Base-by-base conservation (phyloP, 2,797 vertebrate species). In the Chiloscyllium punctatum region DNA sequence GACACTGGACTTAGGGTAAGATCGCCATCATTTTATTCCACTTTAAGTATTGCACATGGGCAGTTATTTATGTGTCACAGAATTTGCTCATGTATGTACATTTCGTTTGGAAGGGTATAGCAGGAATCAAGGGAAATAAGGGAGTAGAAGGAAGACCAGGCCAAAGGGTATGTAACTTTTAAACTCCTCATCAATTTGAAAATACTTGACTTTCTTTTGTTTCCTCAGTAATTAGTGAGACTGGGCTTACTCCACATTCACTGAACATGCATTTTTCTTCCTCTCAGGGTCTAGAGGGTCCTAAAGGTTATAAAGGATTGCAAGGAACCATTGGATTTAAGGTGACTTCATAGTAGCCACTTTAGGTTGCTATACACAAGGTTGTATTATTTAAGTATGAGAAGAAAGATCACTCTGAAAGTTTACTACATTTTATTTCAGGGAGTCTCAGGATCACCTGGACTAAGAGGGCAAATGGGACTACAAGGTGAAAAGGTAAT, bases 241-340 rank as follows among this genome's bases (percentile, higher is more conserved):
- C 16, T 71, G 68, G 66, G 71, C 21, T 94, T 71, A 16, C 23
- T 94, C 37, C 68, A 94, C 23, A 71, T 94, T 94, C 66, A 94
- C 42, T 11, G 23, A 11, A 72, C 51, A 96, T 96, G 96, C 82
- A 96, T 87, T 48, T 53, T 96, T 92, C 92, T 96, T 95, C 97
- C 95, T 96, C 96, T 96, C 96, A 98, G 97, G 97, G 97, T 68
- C 97, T 97, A 94, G 97, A 98, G 97, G 98, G 98, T 96, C 96
- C 97, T 16, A 97, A 98, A 96, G 98, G 98, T 11, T 96, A 98
- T 86, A 98, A 98, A 96, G 98, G 98, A 96, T 96, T 98, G 96
- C 96, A 96, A 96, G 98, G 98, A 69, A 97, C 98, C 71, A 96
- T 86, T 0, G 98, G 98, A 71, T 98, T 98, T 96, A 98, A 98